Conservation (phyloP, 1,140 invertebrate species). For the Zophobas morio region DNA sequence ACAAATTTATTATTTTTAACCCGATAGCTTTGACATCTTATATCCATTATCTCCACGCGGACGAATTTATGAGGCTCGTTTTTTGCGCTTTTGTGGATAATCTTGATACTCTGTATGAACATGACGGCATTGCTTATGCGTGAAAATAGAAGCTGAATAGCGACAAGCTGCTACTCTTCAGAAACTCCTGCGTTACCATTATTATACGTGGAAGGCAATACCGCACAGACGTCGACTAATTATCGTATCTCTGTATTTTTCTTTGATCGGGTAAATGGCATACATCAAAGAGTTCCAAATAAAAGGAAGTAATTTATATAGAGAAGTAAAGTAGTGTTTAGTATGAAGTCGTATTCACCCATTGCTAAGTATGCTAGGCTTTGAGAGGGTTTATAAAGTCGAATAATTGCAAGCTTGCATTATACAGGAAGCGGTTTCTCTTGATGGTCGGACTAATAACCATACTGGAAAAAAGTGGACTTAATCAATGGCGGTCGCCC, state of each 20-base stretch:
- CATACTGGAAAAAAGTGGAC: neutral
- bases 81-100: neutral
- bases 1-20: conserved; percentile 3
- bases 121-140: neutral
- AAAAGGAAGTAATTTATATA: conserved; percentile 43
- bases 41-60: neutral
- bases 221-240: conserved; percentile 14
- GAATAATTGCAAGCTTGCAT: conserved; percentile 41
- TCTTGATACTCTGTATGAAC: neutral
- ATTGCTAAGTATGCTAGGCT: conserved; percentile 8
- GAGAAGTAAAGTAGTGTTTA: conserved; percentile 26
- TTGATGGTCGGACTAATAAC: neutral
- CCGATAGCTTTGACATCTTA: neutral
- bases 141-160: neutral
- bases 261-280: conserved; percentile 36
- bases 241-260: conserved; percentile 26
- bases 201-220: conserved; percentile 12
- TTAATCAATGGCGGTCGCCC: no score
- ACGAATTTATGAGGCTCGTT: neutral
- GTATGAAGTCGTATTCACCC: conserved; percentile 3
- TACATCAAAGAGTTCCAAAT: conserved; percentile 21
- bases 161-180: neutral
- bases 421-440: conserved; percentile 6
- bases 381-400: conserved; percentile 9
- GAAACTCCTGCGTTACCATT: neutral